Conservation (phyloP, 2,888 invertebrate species). For the Hesperia comma region DNA sequence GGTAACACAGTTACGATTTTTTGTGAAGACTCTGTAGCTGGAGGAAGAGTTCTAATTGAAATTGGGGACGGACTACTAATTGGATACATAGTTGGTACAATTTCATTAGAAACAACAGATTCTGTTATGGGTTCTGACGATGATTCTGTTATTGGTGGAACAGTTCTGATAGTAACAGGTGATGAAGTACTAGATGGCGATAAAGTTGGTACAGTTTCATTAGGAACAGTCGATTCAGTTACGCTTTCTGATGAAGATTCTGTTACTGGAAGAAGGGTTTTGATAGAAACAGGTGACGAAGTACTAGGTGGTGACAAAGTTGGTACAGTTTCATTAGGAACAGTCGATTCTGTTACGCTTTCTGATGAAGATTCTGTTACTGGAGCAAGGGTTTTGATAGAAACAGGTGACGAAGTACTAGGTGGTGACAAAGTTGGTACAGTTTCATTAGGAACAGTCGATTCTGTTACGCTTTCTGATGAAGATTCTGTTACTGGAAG, state of each 20-base stretch:
- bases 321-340: no score
- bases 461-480: not conserved
- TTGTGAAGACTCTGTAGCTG: not conserved
- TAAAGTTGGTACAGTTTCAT: no score
- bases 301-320: not conserved
- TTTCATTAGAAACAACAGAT: not conserved
- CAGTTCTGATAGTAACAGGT: not conserved
- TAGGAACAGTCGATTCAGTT: not conserved
- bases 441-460: no score
- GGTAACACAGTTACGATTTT: not conserved
- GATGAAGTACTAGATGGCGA: not conserved
- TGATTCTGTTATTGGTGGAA: constrained; percentile 3
- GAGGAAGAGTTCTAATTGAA: not conserved
- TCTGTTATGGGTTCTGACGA: not conserved
- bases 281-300: not conserved
- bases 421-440: not conserved
- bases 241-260: not conserved
- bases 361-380: not conserved
- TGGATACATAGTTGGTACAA: not conserved
- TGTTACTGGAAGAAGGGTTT: not conserved
- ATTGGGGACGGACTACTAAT: not conserved
- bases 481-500: not conserved
- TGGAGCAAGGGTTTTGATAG: not conserved
- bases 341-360: not conserved
- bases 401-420: not conserved